phyloP scores from a whole-genome alignment of 2,113 vertebrate species.

The rabbit (Oryctolagus cuniculus) region mOryCun1.1 NC_091432.1:55790001-55790500 shows the following conservation, averaged over 20 bases:
- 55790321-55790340: neutral
- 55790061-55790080: conserved; percentile 78
- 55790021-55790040: conserved; percentile 74
- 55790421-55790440: neutral
- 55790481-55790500: neutral
- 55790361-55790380: conserved; percentile 81
- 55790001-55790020: conserved; percentile 80
- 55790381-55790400: conserved; percentile 1
- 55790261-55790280: neutral
- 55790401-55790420: conserved; percentile 22
- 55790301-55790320: conserved; percentile 19
- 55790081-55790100: conserved; percentile 64
- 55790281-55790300: neutral
- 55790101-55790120: conserved; percentile 58
- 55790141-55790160: conserved; percentile 69
- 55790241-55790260: neutral
- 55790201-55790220: conserved; percentile 52
- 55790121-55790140: conserved; percentile 40
- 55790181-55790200: conserved; percentile 40
- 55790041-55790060: conserved; percentile 73
- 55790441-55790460: neutral
- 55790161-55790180: conserved; percentile 29
- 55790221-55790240: neutral
- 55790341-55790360: conserved; percentile 70
- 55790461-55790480: conserved; percentile 24